Evolutionary conservation across 2,888 invertebrate species (phyloP), one percentile per base, ranked within the genome.

Genomic region (Minunthozetes semirufus): DNA sequence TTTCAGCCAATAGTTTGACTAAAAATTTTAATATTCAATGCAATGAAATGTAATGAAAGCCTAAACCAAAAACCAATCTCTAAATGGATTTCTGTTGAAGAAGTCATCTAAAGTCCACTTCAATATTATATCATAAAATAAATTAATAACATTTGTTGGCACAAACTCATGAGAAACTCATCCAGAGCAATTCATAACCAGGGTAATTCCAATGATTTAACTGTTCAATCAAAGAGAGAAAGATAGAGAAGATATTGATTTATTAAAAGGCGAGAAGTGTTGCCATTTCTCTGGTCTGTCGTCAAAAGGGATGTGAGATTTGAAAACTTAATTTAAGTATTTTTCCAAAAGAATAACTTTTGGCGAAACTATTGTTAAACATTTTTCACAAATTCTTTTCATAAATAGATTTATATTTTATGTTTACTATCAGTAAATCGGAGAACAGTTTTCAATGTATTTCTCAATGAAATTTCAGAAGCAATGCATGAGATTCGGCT

Each of bases 271-370:
- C 61, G n/a, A 63, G 29, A 1, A 33, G n/a, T n/a, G 3, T 56
- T n/a, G 13, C 19, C 5, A 6, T n/a, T 1, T 6, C 4, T 33
- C 33, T 33, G 33, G n/a, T 56, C 9, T 22, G 15, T 33, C 17
- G 33, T 27, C 29, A 33, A 63, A 29, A 63, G 59, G 8, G 59
- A 59, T 25, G 27, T 11, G 5, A 33, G 27, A 59, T 25, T 27
- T 13, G 33, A 63, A 17, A 63, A 63, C 33, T 63, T 63, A 63
- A 63, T 63, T 63, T 33, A 63, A 63, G 61, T 63, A 63, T 63
- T 63, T 63, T 63, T 63, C 61, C 61, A 17, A 63, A 63, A 63
- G 61, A 63, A 63, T 63, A 63, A 33, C n/a, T 63, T 63, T 63
- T 63, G 61, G 61, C 61, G 59, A n/a, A 33, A n/a, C 33, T 63